A percentile compares a stretch with the other conserved stretches of the same genome.
phyloP scores from a whole-genome alignment of 1,140 invertebrate species.

The Anagrus nilaparvatae region DNA sequence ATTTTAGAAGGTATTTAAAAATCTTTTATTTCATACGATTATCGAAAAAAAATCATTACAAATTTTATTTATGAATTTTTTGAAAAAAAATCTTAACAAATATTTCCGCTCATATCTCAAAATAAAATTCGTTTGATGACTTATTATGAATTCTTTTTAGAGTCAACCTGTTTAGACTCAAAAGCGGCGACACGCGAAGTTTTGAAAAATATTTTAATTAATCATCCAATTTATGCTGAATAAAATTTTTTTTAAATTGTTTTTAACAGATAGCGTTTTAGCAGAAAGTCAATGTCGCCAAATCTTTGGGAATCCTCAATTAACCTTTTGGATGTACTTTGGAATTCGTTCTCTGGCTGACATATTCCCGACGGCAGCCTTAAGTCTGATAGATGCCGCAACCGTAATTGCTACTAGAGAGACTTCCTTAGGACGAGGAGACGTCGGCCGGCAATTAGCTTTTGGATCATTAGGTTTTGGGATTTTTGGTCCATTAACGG shows the following conservation, averaged over 20 bases:
- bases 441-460: constrained; percentile 66
- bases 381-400: constrained; percentile 62
- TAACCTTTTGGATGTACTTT: constrained; percentile 63
- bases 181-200: background rate
- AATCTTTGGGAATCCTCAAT: constrained; percentile 48
- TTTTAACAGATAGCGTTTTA: constrained; percentile 50
- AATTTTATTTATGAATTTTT: too few species aligned
- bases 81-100: too few species aligned
- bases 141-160: too few species aligned
- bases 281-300: constrained; percentile 53
- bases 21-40: background rate
- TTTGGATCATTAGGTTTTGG: constrained; percentile 65
- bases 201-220: background rate
- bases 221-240: background rate
- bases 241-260: constrained; percentile 17
- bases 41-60: too few species aligned
- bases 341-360: constrained; percentile 60
- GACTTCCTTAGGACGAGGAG: constrained; percentile 64
- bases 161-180: too few species aligned
- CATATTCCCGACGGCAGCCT: constrained; percentile 60
- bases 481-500: constrained; percentile 57
- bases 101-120: too few species aligned
- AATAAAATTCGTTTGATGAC: too few species aligned
- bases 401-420: constrained; percentile 71
- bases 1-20: constrained; percentile 37